Conservation (phyloP, 2,113 vertebrate species). For the Labeo catla region DNA sequence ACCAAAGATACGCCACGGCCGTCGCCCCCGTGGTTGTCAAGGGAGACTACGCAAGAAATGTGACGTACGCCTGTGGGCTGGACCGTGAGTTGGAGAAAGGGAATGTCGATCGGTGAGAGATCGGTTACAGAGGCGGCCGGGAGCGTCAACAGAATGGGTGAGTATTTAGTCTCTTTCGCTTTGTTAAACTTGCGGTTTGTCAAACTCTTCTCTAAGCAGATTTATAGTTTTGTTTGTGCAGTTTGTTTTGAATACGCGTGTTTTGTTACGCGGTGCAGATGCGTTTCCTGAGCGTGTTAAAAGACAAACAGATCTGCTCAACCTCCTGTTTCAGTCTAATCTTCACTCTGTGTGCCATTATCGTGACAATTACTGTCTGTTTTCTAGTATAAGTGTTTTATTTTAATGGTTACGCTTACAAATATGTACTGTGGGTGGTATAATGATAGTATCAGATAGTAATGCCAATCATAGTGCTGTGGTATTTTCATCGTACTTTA, state of each 20-base stretch:
- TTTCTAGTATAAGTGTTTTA: neutral
- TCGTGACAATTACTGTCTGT: neutral
- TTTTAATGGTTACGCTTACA: neutral
- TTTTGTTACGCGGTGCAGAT: constrained; percentile 7
- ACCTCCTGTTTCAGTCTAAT: neutral
- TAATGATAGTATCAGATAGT: neutral
- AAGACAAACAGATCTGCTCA: constrained; percentile 22
- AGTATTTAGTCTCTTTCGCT: constrained; percentile 46
- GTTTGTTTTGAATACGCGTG: neutral
- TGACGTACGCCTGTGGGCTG: constrained; percentile 53
- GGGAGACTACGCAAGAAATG: constrained; percentile 53
- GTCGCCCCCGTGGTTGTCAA: neutral
- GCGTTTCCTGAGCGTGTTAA: constrained; percentile 55
- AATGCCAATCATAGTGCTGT: neutral
- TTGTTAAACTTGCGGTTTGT: neutral
- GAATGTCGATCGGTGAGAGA: constrained; percentile 65
- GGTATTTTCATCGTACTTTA: neutral
- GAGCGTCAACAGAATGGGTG: constrained; percentile 73
- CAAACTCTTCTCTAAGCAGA: neutral
- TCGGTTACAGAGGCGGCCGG: constrained; percentile 56
- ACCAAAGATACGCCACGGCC: constrained; percentile 49
- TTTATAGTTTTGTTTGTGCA: neutral
- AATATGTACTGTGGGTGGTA: neutral
- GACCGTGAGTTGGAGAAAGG: constrained; percentile 57
- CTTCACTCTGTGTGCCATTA: neutral